A percentile compares a stretch with the other conserved stretches of the same genome.
These are phyloP conservation scores for Ceratothoa steindachneri DNA, from an alignment of 2,888 invertebrate species.

Conservation along the genomic window DNA sequence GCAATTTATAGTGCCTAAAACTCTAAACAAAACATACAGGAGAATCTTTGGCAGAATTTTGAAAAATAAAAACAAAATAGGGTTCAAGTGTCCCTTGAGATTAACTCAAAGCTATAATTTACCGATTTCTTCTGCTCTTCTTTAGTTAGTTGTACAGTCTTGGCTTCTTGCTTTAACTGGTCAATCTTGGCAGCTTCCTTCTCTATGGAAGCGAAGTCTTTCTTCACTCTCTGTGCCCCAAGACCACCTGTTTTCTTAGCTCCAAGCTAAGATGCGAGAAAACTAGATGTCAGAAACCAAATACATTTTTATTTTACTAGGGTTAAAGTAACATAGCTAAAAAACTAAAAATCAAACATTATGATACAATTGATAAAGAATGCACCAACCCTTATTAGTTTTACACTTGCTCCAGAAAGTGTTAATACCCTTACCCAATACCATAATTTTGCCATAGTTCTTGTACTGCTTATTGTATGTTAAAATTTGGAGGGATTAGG, in stretches of 20 bases:
- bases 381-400: background rate
- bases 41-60: too few species aligned
- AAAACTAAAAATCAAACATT: background rate
- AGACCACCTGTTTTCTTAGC: slow-evolving; percentile 75
- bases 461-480: too few species aligned
- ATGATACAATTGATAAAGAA: background rate
- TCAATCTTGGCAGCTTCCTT: slow-evolving; percentile 80
- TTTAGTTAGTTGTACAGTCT: slow-evolving; percentile 51
- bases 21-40: too few species aligned
- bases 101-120: too few species aligned
- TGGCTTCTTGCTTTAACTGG: slow-evolving; percentile 61
- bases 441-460: too few species aligned
- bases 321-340: background rate
- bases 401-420: too few species aligned
- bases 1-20: too few species aligned
- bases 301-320: background rate
- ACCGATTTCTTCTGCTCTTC: slow-evolving; percentile 44
- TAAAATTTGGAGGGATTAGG: too few species aligned
- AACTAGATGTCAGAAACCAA: slow-evolving; percentile 2
- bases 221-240: slow-evolving; percentile 89
- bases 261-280: slow-evolving; percentile 68
- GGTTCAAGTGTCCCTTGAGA: too few species aligned
- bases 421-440: too few species aligned
- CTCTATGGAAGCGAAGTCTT: slow-evolving; percentile 93
- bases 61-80: too few species aligned